These are phyloP conservation scores for Eidolon dupreanum DNA, from an alignment of 2,797 vertebrate species.

Conservation along the genomic window DNA sequence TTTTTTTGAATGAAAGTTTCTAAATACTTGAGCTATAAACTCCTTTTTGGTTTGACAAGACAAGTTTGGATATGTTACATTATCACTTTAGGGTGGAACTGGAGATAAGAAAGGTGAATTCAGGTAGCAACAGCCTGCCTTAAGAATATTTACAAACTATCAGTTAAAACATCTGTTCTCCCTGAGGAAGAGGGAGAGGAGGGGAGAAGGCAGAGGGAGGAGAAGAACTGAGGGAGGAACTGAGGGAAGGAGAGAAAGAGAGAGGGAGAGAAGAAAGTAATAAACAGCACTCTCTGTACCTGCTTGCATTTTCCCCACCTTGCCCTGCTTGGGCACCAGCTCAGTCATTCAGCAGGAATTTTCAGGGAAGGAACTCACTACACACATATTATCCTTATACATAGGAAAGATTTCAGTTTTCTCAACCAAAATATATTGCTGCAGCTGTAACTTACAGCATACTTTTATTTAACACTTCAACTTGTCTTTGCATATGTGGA, in stretches of 20 bases:
- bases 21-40: slow-evolving; percentile 44
- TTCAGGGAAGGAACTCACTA: neutral
- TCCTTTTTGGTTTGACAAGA: neutral
- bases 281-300: neutral
- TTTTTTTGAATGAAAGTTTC: slow-evolving; percentile 49
- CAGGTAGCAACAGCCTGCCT: slow-evolving; percentile 34
- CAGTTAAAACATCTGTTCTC: neutral
- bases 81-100: slow-evolving; percentile 23
- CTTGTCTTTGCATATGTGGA: slow-evolving; percentile 75
- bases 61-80: slow-evolving; percentile 34
- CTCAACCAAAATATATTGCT: slow-evolving; percentile 57
- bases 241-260: neutral
- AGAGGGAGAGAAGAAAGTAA: neutral
- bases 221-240: no score
- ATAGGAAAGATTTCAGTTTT: slow-evolving; percentile 76
- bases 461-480: slow-evolving; percentile 74
- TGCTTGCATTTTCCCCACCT: neutral
- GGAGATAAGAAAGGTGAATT: slow-evolving; percentile 61
- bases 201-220: neutral
- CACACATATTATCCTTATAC: neutral
- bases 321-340: neutral
- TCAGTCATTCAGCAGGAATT: neutral
- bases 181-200: neutral
- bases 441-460: slow-evolving; percentile 54
- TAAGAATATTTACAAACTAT: slow-evolving; percentile 26